These are phyloP conservation scores for Emmelina monodactyla DNA, from an alignment of 2,888 invertebrate species.

Conservation along the genomic window DNA sequence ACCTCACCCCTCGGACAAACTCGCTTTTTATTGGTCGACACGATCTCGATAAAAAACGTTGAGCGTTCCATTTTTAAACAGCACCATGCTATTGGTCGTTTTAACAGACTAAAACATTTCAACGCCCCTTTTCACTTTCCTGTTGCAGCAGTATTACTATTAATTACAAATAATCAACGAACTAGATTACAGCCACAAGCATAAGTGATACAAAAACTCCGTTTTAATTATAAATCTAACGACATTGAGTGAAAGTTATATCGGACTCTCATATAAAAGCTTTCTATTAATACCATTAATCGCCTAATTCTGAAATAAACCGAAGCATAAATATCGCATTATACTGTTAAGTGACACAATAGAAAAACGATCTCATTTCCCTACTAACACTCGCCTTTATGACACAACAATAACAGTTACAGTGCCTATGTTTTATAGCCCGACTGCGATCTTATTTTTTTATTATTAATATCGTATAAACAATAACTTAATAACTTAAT, in stretches of 20 bases:
- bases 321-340: constrained; percentile 43
- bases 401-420: constrained; percentile 37
- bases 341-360: constrained; percentile 28
- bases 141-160: too few species aligned
- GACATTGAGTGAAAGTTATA: too few species aligned
- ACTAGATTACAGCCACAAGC: too few species aligned
- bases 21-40: constrained; percentile 26
- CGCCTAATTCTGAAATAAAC: constrained; percentile 5
- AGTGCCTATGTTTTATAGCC: constrained; percentile 32
- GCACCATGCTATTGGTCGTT: constrained; percentile 37
- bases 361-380: constrained; percentile 48
- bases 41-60: constrained; percentile 25
- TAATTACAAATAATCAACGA: too few species aligned
- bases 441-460: constrained; percentile 45
- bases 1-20: background rate
- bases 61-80: constrained; percentile 40
- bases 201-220: too few species aligned
- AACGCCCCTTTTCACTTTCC: constrained; percentile 34
- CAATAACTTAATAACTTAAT: constrained; percentile 62
- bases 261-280: constrained; percentile 22
- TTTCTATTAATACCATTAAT: constrained; percentile 21
- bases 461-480: constrained; percentile 62
- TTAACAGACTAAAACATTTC: constrained; percentile 38
- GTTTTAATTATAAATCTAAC: too few species aligned
- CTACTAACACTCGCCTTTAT: constrained; percentile 36